Evolutionary conservation across 1,140 invertebrate species (phyloP).

Genomic region (Drosophila tristis): DNA sequence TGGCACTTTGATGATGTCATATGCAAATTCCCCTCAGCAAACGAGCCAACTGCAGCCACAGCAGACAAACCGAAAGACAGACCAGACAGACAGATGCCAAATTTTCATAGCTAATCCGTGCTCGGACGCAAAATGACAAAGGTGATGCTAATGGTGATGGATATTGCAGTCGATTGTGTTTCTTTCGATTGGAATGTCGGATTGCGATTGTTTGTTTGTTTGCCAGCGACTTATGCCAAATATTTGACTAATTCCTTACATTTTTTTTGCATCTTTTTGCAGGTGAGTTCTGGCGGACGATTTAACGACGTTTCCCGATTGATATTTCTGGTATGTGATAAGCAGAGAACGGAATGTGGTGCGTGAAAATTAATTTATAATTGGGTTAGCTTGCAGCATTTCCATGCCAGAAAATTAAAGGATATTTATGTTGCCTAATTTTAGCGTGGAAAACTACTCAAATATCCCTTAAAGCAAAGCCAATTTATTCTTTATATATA

Average conservation of each 20-base stretch:
- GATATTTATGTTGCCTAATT: no score
- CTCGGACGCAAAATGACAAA: conserved; percentile 51
- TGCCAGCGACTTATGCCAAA: conserved; percentile 34
- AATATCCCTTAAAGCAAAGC: no score
- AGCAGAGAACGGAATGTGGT: neutral
- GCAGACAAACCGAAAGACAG: conserved; percentile 9
- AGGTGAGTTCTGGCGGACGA: conserved; percentile 37
- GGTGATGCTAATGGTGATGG: conserved; percentile 57
- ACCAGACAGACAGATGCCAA: conserved; percentile 37
- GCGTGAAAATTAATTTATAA: no score
- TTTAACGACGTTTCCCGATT: conserved; percentile 27
- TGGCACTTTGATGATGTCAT: conserved; percentile 69
- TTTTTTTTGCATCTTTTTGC: conserved; percentile 27
- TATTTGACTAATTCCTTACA: conserved; percentile 46
- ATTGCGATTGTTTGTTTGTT: conserved; percentile 27
- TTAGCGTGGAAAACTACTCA: no score
- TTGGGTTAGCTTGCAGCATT: no score
- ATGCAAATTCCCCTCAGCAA: conserved; percentile 57
- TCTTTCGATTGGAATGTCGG: conserved; percentile 31
- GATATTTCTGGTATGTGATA: conserved; percentile 5
- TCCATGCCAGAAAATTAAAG: no score
- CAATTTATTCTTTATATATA: no score
- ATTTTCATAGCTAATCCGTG: conserved; percentile 41
- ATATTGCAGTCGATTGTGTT: conserved; percentile 39
- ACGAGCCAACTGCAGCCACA: no score